Percentiles rank a stretch among this genome's conserved stretches.
Evolutionary conservation across 2,113 vertebrate species (phyloP).

Genomic region (Crotalus horridus): DNA sequence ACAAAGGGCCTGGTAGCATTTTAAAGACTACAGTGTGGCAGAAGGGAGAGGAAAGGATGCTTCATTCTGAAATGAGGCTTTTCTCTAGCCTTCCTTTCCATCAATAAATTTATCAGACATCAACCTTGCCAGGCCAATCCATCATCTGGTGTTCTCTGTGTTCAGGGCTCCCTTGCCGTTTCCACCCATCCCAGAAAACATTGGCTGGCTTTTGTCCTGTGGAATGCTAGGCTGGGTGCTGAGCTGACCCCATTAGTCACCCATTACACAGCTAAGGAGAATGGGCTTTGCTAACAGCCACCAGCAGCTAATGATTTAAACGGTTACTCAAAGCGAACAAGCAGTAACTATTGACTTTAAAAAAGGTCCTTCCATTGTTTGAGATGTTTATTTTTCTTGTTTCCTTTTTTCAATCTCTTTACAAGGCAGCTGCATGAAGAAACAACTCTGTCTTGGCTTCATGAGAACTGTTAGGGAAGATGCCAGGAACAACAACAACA

Average conservation of each 20-base stretch:
- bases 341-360: conserved; percentile 27
- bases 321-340: background rate
- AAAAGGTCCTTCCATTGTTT: background rate
- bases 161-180: background rate
- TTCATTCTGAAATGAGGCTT: background rate
- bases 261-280: rapidly evolving
- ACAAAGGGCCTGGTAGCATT: background rate
- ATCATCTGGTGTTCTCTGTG: background rate
- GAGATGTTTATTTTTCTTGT: background rate
- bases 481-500: background rate
- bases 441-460: rapidly evolving
- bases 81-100: background rate
- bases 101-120: background rate
- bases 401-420: background rate
- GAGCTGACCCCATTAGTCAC: background rate
- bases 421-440: background rate
- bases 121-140: background rate
- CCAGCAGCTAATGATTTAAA: background rate
- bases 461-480: rapidly evolving
- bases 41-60: background rate
- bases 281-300: background rate
- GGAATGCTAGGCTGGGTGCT: rapidly evolving
- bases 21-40: background rate
- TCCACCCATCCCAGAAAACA: background rate
- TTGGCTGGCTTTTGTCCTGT: background rate